Conservation (phyloP, 2,113 vertebrate species). For the Trogon melanurus region DNA sequence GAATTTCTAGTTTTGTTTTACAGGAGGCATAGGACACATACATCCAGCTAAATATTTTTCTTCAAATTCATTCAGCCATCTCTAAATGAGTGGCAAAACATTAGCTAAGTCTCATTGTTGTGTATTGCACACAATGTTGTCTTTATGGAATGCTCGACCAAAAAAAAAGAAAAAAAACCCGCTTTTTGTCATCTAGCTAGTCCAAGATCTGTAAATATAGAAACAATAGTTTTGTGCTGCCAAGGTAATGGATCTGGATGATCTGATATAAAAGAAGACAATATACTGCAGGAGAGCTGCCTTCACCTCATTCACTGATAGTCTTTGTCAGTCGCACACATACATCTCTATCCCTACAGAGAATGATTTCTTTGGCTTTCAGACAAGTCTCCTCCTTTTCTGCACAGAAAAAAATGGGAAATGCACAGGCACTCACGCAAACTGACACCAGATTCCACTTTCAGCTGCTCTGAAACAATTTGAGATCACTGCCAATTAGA, state of each 20-base stretch:
- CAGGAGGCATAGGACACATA: neutral
- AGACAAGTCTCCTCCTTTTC: neutral
- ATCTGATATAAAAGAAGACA: neutral
- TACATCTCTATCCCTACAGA: neutral
- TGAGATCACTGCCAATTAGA: neutral
- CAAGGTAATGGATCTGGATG: neutral
- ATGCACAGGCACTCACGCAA: rapidly evolving
- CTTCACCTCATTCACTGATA: neutral
- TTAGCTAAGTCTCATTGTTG: neutral
- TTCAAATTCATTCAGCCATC: neutral
- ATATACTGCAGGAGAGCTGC: neutral
- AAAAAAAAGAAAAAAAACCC: neutral
- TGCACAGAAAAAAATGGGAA: neutral
- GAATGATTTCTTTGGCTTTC: neutral
- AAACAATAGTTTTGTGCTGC: neutral
- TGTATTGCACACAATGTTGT: too few relatives aligned
- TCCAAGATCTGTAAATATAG: neutral
- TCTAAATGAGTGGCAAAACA: neutral
- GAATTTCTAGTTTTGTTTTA: neutral
- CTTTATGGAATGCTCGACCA: neutral
- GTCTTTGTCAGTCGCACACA: neutral
- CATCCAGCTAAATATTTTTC: neutral
- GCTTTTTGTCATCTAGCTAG: neutral
- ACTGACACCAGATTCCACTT: neutral
- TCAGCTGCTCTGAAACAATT: neutral